Conservation (phyloP, 2,888 invertebrate species). For the Saturnia japonica region DNA sequence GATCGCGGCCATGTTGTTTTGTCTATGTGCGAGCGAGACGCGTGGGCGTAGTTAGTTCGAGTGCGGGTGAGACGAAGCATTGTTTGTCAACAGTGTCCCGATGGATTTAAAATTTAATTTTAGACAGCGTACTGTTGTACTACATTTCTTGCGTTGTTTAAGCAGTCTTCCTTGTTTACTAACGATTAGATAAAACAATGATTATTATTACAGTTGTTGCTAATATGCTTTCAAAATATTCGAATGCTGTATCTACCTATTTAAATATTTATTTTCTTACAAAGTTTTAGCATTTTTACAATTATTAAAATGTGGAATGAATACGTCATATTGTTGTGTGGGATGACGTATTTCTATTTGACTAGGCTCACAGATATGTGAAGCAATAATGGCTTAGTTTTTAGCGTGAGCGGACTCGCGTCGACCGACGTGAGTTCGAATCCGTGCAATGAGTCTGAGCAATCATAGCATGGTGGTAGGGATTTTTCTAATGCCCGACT, state of each 20-base stretch:
- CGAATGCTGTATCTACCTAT: not conserved
- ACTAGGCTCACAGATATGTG: not conserved
- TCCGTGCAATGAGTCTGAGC: too few species aligned
- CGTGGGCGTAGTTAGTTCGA: not conserved
- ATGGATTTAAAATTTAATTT: constrained; percentile 49
- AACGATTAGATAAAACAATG: constrained; percentile 11
- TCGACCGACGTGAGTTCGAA: too few species aligned
- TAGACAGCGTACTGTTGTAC: constrained; percentile 38
- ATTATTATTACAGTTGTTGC: not conserved
- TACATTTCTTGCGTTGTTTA: constrained; percentile 3
- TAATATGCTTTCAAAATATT: not conserved
- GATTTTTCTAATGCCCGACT: too few species aligned
- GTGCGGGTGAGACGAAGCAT: constrained; percentile 37
- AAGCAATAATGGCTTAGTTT: too few species aligned
- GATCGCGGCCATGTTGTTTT: constrained; percentile 28
- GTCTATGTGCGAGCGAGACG: constrained; percentile 22
- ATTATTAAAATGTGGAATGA: not conserved
- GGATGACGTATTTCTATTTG: not conserved
- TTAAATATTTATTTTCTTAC: not conserved
- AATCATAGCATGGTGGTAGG: too few species aligned
- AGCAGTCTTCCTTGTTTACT: constrained; percentile 6
- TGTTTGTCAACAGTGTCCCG: constrained; percentile 67
- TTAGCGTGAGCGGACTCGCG: too few species aligned
- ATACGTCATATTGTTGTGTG: too few species aligned
- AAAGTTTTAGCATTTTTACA: not conserved